Evolutionary conservation across 1,140 invertebrate genomes (phyloP).

Genomic region (Psilanteris sp.): DNA sequence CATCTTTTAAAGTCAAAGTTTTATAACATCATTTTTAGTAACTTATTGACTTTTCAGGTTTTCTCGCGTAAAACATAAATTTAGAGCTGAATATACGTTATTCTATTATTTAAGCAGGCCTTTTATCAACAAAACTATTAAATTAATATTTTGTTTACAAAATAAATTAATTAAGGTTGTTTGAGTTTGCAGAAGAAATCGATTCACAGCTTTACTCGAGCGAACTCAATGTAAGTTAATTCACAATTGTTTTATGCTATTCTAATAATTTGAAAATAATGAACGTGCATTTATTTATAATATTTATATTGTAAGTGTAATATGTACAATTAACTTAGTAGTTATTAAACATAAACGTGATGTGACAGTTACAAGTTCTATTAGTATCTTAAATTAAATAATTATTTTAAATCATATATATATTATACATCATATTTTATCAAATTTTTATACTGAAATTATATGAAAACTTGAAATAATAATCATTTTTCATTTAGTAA

Average conservation of each 20-base stretch:
- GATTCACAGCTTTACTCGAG: conserved; percentile 64
- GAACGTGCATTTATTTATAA: conserved; percentile 18
- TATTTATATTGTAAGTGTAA: too few relatives aligned
- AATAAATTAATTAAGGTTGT: conserved; percentile 30
- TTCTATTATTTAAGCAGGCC: conserved; percentile 4
- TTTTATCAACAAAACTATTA: conserved; percentile 6
- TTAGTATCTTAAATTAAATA: too few relatives aligned
- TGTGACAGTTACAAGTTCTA: too few relatives aligned
- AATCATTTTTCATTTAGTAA: too few relatives aligned
- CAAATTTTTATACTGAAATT: too few relatives aligned
- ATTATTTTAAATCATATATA: too few relatives aligned
- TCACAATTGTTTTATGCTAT: conserved; percentile 12
- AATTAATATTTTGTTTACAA: conserved; percentile 16
- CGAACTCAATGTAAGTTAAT: conserved; percentile 9
- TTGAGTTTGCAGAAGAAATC: conserved; percentile 74
- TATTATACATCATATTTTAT: too few relatives aligned
- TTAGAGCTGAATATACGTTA: conserved; percentile 1
- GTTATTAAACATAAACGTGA: too few relatives aligned
- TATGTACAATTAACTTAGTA: too few relatives aligned
- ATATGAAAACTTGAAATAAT: too few relatives aligned
- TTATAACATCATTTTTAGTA: neutral
- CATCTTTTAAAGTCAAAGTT: neutral
- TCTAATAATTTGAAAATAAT: conserved; percentile 12
- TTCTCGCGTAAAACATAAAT: too few relatives aligned
- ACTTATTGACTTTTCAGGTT: too few relatives aligned